Base-by-base conservation (phyloP, 2,888 invertebrate species). In the Drosophila kuntzei region DNA sequence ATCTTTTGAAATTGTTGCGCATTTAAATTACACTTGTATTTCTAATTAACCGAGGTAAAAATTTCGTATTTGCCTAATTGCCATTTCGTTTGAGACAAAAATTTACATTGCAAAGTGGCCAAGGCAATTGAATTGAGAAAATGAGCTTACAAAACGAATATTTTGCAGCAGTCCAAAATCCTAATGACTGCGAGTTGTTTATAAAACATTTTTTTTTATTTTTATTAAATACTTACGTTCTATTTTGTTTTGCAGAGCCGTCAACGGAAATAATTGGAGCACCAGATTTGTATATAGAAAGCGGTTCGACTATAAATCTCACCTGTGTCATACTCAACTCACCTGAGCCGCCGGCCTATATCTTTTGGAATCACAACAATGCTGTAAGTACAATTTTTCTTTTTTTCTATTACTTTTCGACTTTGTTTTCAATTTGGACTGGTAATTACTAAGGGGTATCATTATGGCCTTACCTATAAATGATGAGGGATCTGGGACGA, bases 331-430 rank as follows among this genome's bases (percentile, higher is more conserved):
- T 98, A 82, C 94, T 96, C 70, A 97, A 96, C 92, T 97, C 97
- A 88, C 98, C 98, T 20, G 97, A 98, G 91, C 97, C 97, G 67
- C 98, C 98, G 41, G 97, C 97, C 62, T 98, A 97, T 93, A 97
- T 98, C 92, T 97, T 96, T 93, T 98, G 97, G 97, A 97, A 97
- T 94, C 97, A 97, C 93, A 97, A 97, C 93, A 95, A 97, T 92
- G 97, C 96, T 93, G 97, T 98, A 94, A 95, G 96, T 94, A 79
- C 27, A 27, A 25, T 16, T 51, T 50, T 27, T 20, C 8, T 25
- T 37, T 36, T 3, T 1, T 32, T 20, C 12, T 41, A 29, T 22
- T 32, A 7, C 6, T 27, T 46, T 50, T 34, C 6, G 29, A 37
- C 14, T 11, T 59, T 50, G n/a, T n/a, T 60, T 53, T 47, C 67